Base-by-base conservation (phyloP, 2,797 vertebrate species). In the Ctenopoma kingsleyae region DNA sequence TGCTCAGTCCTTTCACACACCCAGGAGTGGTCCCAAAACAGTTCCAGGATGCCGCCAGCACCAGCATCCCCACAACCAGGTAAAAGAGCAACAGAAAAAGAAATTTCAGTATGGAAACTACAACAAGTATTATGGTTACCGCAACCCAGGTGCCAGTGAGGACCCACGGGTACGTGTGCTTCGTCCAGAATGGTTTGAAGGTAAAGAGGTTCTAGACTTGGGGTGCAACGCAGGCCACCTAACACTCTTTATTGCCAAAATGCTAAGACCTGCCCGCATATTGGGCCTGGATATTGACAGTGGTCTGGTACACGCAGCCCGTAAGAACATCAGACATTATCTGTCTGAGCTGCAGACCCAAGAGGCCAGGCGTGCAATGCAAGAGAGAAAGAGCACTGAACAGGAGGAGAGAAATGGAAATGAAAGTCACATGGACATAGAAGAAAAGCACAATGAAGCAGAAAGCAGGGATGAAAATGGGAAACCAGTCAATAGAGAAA, bases 41-140 rank as follows among this genome's bases (percentile, higher is more conserved):
- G 83, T 47, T 17, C 61, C 25, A 0, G 87, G 66, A 47, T 63
- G 76, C 23, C 92, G 89, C 3, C 94, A 82, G 63, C 75, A 89
- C 41, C 89, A 89, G 59, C 90, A 85, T 52, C 50, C 36, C 30
- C 57, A 80, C 62, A 73, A 62, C 25, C 87, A 87, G 54, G 30
- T 35, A 0, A 89, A 90, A n/a, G 66, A 89, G 2, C 86, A 89
- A 13, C 88, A 83, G 76, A 81, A 83, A 19, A 88, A 89, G 56
- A 96, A 96, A 80, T 98, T 97, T 88, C 96, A 96, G 70, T 98
- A 95, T 4, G 97, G 97, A n/a, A 98, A 98, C 89, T 98, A 98
- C 49, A 96, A 95, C 92, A 95, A 96, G 76, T 99, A 99, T 80
- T 99, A 99, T 2, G 97, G 97, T 32, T 99, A 98, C 80, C 96